Percentiles rank a stretch among this genome's conserved stretches.
These are phyloP conservation scores for Cranoglanis bouderius DNA, from an alignment of 2,113 vertebrate species.

Conservation along the genomic window DNA sequence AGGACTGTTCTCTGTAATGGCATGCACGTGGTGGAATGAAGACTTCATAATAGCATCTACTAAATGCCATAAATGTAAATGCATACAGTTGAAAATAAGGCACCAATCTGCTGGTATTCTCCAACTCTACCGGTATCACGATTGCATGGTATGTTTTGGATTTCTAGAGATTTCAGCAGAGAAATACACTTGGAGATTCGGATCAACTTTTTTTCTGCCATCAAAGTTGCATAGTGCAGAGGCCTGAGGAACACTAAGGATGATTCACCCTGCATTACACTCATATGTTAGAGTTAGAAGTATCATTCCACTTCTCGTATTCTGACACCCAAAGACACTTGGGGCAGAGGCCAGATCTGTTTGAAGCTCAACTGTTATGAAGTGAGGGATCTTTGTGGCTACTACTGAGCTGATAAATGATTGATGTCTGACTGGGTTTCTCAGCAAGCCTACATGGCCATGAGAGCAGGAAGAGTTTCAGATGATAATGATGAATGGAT, in stretches of 20 bases:
- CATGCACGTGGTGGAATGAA: neutral
- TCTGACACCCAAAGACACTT: neutral
- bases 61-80: neutral
- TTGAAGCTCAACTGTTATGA: constrained; percentile 23
- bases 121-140: neutral
- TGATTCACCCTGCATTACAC: neutral
- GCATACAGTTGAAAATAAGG: neutral
- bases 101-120: neutral
- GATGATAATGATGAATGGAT: neutral
- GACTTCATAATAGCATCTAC: neutral
- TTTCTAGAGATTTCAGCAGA: neutral
- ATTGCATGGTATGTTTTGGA: neutral
- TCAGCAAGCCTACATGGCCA: neutral
- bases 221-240: neutral
- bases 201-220: constrained; percentile 19
- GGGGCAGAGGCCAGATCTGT: constrained; percentile 14
- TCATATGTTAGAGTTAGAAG: constrained; percentile 4
- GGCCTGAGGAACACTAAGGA: constrained; percentile 2
- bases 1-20: neutral
- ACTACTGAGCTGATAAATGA: constrained; percentile 25
- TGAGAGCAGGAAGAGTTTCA: neutral
- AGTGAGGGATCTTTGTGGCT: constrained; percentile 14
- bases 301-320: neutral
- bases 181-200: neutral
- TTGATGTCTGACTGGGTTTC: neutral